Conservation (phyloP, 1,140 invertebrate genomes). For the Glossosoma conforme region DNA sequence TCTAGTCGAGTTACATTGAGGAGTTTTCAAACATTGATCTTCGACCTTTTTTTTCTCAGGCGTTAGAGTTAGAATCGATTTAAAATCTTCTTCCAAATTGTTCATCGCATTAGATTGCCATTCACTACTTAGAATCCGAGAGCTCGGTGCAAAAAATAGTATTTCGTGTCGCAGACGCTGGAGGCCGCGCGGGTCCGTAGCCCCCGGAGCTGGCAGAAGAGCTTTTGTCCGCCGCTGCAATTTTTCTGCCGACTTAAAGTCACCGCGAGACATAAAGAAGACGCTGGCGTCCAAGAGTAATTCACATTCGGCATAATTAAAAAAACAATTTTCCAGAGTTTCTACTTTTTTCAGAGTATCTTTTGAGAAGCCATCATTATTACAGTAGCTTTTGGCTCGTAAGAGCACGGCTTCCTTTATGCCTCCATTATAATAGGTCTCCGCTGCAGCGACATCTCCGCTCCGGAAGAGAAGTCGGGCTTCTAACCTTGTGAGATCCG, state of each 20-base stretch:
- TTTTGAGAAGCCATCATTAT: no score
- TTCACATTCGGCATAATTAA: conserved; percentile 14
- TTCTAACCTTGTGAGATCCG: conserved; percentile 14
- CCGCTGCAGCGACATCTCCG: conserved; percentile 10
- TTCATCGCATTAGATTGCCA: conserved; percentile 6
- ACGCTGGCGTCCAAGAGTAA: conserved; percentile 16
- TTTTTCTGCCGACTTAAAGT: no score
- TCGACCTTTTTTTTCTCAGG: conserved; percentile 15
- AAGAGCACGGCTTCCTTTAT: conserved; percentile 18
- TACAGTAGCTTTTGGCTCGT: conserved; percentile 9
- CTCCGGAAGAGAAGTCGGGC: conserved; percentile 20
- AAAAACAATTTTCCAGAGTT: not conserved
- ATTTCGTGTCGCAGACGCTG: no score
- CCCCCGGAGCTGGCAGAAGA: no score
- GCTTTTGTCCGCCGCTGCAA: no score
- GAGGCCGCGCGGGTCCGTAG: no score
- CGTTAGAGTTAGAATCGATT: conserved; percentile 19
- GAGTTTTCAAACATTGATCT: conserved; percentile 7
- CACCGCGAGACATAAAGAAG: conserved; percentile 20
- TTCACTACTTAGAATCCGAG: no score
- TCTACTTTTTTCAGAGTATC: not conserved
- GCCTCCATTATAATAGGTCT: conserved; percentile 22
- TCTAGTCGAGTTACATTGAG: conserved; percentile 1
- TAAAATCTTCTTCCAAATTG: conserved; percentile 15
- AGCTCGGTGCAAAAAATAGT: no score